Base-by-base conservation (phyloP, 2,888 invertebrate genomes). In the Drosophila antonietae region DNA sequence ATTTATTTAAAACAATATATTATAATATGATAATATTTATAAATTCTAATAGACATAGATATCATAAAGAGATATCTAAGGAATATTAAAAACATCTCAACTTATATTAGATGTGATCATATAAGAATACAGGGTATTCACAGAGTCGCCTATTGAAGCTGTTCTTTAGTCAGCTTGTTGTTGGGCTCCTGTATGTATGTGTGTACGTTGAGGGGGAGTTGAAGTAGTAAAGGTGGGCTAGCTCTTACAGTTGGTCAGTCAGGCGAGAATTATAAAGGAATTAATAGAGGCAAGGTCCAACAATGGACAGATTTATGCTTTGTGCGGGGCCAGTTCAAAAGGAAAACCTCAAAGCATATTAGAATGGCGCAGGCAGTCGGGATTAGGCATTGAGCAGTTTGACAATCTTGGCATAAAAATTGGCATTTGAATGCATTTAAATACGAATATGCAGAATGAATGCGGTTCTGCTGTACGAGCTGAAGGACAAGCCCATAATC, bases 191-290 rank as follows among this genome's bases (percentile, higher is more conserved):
- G 52, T 65, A n/a, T n/a, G 51, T 59, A 7, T 53, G 23, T 51
- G 53, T 39, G 10, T 49, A 18, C 43, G 12, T 64, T 14, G 57
- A 59, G 78, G 65, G 78, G 78, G 63, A 69, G 85, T 59, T 58
- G 61, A 73, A 72, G 81, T 69, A 43, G 57, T 39, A 23, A 43
- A 68, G 68, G 70, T 68, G 62, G 75, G 57, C 46, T 43, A 68
- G 69, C 69, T 73, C 78, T 76, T 83, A 75, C 75, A 55, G 87
- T 73, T 78, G 81, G 80, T 79, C 84, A 88, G 79, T 77, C 88
- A 90, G 90, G 89, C 90, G 90, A 78, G 89, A 90, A 90, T 90
- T 90, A 90, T 90, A 90, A 90, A 88, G 83, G 90, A 89, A 90
- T 90, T 90, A 90, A 88, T 83, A 80, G 78, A 81, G 74, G 78